Conservation (phyloP, 2,888 invertebrate genomes). For the Belgica antarctica region DNA sequence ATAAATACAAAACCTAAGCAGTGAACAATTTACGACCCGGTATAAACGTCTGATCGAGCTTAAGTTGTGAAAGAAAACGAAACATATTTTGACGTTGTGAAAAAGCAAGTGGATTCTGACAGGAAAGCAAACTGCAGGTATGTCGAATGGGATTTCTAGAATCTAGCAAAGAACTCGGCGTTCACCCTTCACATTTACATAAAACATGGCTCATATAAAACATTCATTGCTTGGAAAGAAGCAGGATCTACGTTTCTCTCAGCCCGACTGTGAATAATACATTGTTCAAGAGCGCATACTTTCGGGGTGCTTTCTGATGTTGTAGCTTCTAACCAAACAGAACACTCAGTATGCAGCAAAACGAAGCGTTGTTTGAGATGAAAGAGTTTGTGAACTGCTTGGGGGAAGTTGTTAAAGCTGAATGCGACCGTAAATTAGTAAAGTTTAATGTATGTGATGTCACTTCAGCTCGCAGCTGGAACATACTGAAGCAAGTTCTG, state of each 20-base stretch:
- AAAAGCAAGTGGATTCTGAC: background rate
- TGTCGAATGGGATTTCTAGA: background rate
- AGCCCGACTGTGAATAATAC: conserved; percentile 11
- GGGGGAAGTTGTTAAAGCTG: background rate
- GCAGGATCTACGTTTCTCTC: background rate
- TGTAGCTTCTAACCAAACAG: too few relatives aligned
- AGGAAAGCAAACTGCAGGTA: conserved; percentile 3
- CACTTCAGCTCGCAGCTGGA: background rate
- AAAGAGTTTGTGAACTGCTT: background rate
- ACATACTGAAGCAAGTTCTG: background rate
- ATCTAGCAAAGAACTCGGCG: background rate
- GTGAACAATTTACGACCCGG: background rate
- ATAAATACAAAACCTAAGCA: background rate
- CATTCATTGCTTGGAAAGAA: conserved; percentile 17
- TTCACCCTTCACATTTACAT: conserved; percentile 17
- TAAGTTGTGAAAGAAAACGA: conserved; percentile 5
- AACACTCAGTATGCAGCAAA: background rate
- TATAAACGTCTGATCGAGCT: background rate
- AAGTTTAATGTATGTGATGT: conserved; percentile 6
- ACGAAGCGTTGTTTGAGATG: background rate
- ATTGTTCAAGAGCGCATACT: background rate
- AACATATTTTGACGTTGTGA: background rate
- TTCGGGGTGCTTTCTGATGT: background rate
- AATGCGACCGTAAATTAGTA: conserved; percentile 1
- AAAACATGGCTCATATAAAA: conserved; percentile 26